A percentile compares a stretch with the other conserved stretches of the same genome.
Conservation (phyloP, 2,888 invertebrate genomes). For the Heteromyza rotundicornis region DNA sequence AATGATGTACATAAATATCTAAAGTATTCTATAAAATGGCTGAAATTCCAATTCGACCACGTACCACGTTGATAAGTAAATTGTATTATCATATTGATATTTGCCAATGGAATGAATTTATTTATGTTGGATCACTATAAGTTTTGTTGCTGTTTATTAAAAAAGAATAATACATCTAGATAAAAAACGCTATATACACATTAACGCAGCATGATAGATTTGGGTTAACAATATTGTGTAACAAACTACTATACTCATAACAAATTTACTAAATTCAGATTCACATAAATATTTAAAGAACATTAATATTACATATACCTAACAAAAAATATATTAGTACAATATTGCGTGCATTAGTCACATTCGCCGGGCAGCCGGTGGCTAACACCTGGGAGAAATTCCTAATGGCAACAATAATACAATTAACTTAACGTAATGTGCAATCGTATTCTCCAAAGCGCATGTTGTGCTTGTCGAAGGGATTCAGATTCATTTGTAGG, state of each 20-base stretch:
- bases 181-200: slow-evolving; percentile 51
- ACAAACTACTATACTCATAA: slow-evolving; percentile 48
- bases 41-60: slow-evolving; percentile 27
- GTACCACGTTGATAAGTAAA: no score
- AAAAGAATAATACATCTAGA: slow-evolving; percentile 47
- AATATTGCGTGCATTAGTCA: slow-evolving; percentile 11
- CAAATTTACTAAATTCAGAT: slow-evolving; percentile 38
- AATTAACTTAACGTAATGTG: slow-evolving; percentile 30
- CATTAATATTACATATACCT: slow-evolving; percentile 8
- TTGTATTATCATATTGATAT: not conserved
- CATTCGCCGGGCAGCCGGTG: not conserved
- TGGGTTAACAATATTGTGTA: slow-evolving; percentile 50
- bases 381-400: not conserved
- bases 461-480: slow-evolving; percentile 25
- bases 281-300: slow-evolving; percentile 26
- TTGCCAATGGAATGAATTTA: not conserved
- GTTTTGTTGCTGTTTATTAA: not conserved
- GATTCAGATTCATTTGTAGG: slow-evolving; percentile 23
- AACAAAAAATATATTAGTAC: slow-evolving; percentile 28
- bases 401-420: not conserved
- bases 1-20: no score
- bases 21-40: no score
- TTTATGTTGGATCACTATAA: not conserved
- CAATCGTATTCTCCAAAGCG: slow-evolving; percentile 36
- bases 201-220: slow-evolving; percentile 46